Evolutionary conservation across 2,888 invertebrate genomes (phyloP).

Genomic region (Eudasyphora cyanicolor): DNA sequence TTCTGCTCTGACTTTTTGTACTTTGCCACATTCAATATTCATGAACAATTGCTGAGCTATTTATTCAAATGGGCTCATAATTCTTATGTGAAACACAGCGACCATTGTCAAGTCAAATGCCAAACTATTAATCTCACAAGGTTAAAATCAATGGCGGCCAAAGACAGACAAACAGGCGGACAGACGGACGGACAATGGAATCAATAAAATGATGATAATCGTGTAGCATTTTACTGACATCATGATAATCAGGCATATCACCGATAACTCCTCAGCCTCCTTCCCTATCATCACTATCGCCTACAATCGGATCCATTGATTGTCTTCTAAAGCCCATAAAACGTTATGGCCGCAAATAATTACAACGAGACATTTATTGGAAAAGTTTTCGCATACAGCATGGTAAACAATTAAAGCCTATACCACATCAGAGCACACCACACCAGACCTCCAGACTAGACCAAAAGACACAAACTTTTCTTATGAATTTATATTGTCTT

Average conservation of each 20-base stretch:
- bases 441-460: not conserved
- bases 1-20: too few relatives aligned
- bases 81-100: too few relatives aligned
- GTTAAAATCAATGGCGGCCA: too few relatives aligned
- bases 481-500: constrained; percentile 26
- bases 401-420: not conserved
- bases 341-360: constrained; percentile 37
- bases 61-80: too few relatives aligned
- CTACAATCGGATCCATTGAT: not conserved
- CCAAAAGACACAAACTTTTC: constrained; percentile 45
- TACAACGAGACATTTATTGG: constrained; percentile 25
- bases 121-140: too few relatives aligned
- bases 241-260: not conserved
- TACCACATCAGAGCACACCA: not conserved
- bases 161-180: not conserved
- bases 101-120: too few relatives aligned
- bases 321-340: not conserved
- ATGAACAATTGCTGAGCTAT: too few relatives aligned
- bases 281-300: not conserved
- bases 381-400: constrained; percentile 60
- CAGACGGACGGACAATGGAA: constrained; percentile 24
- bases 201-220: not conserved
- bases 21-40: too few relatives aligned
- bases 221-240: not conserved
- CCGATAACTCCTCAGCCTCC: not conserved